Conservation (phyloP, 2,797 vertebrate genomes). For the Cryptoprocta ferox region DNA sequence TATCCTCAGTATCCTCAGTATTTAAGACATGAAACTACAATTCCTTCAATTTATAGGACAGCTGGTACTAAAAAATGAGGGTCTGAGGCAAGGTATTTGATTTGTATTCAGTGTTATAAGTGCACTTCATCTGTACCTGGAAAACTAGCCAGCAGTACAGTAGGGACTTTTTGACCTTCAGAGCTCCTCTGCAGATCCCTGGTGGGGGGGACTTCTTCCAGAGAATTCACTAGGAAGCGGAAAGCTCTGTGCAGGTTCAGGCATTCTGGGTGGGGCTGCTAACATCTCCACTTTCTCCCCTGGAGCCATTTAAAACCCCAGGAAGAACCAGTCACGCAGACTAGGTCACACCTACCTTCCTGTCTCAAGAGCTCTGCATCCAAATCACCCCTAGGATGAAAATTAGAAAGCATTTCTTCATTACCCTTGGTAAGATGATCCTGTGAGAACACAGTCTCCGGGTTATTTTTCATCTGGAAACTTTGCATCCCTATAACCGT, state of each 20-base stretch:
- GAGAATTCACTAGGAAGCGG: background rate
- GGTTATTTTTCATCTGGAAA: conserved; percentile 9
- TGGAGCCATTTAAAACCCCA: background rate
- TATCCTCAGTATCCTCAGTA: background rate
- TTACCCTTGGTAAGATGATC: background rate
- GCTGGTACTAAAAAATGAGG: background rate
- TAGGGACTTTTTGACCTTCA: background rate
- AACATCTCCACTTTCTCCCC: background rate
- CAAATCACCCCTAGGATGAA: background rate
- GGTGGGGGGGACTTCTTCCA: background rate
- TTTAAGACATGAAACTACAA: background rate
- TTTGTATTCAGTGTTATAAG: background rate
- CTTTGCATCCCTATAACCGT: background rate
- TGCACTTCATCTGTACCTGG: background rate
- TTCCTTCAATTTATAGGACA: background rate
- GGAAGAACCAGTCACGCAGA: background rate
- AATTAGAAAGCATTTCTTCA: background rate
- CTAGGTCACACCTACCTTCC: background rate
- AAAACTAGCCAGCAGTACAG: background rate
- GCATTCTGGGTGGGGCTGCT: background rate
- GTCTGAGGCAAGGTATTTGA: background rate
- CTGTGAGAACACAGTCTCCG: background rate
- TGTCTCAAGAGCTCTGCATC: background rate
- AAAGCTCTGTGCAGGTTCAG: background rate
- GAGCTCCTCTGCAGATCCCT: background rate